Evolutionary conservation across 1,140 invertebrate genomes (phyloP).

Genomic region (Pectinophora gossypiella): DNA sequence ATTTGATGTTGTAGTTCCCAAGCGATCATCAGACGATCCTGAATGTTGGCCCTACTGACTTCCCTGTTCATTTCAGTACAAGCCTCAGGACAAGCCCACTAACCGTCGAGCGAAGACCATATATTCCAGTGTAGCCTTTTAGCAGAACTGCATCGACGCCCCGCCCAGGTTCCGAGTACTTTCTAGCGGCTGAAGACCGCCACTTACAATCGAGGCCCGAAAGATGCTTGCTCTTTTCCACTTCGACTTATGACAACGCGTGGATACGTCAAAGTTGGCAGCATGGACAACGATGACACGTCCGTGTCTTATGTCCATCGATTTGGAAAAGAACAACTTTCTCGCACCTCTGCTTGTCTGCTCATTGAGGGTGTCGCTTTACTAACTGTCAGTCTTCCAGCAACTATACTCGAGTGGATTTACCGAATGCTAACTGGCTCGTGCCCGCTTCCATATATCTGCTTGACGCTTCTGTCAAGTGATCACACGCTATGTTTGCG

Average conservation of each 20-base stretch:
- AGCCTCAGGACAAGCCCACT: constrained; percentile 68
- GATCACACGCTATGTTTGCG: too few relatives aligned
- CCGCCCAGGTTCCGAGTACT: constrained; percentile 52
- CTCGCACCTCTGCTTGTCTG: background rate
- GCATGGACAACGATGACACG: too few relatives aligned
- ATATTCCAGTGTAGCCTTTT: constrained; percentile 51
- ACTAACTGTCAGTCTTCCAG: constrained; percentile 27
- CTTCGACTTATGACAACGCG: background rate
- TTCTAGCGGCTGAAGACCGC: constrained; percentile 42
- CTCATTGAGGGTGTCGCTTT: constrained; percentile 45
- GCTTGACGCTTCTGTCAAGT: background rate
- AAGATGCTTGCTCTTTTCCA: background rate
- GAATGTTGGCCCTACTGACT: background rate
- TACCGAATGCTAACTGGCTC: background rate
- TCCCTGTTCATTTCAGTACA: constrained; percentile 68
- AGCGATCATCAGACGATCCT: background rate
- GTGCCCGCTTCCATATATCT: background rate
- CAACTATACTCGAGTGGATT: background rate
- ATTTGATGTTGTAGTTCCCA: constrained; percentile 8
- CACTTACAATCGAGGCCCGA: constrained; percentile 17
- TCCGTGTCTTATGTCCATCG: too few relatives aligned
- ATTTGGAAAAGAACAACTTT: background rate
- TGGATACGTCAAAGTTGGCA: background rate
- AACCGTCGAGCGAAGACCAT: constrained; percentile 52
- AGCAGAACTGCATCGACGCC: constrained; percentile 34